Evolutionary conservation across 2,797 vertebrate species (phyloP), one percentile per base, ranked within the genome.

Genomic region (Phrynocephalus guinanensis): DNA sequence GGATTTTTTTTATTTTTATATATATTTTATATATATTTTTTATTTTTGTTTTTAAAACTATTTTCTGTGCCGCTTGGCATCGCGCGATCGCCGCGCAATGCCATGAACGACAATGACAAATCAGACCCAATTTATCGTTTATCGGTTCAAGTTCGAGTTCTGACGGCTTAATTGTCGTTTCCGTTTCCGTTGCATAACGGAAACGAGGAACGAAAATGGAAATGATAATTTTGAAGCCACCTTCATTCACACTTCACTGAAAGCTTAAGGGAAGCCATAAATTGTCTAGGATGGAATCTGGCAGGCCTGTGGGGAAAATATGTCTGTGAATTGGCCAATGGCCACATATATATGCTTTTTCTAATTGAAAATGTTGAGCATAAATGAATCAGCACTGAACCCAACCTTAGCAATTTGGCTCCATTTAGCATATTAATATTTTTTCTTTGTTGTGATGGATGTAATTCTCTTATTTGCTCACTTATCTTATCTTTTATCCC

Each of bases 401-500:
- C 28, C n/a, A 33, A 18, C 8, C n/a, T 67, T 48, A 67, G 38
- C 6, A 78, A 83, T 79, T 75, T 72, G 52, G 44, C 50, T 38
- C 26, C 66, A 66, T 83, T 50, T 33, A 76, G 33, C 33, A 66
- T 86, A 85, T 79, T 83, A 85, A 75, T 76, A 22, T 71, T 63
- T 70, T 77, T 83, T 26, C 81, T 50, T 86, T 81, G 67, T 79
- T 80, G 38, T 79, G 28, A 33, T 77, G 66, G n/a, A 63, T 84
- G 52, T 77, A 86, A 83, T 76, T 76, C 63, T 88, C 44, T 44
- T 63, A 38, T 67, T 83, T 70, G 52, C 81, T 84, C 33, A 76
- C 52, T 88, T 86, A 76, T 76, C 73, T 90, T 38, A 56, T 79
- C 71, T 95, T 93, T 95, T 94, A 93, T 92, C 79, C 72, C 87